Evolutionary conservation across 2,113 vertebrate genomes (phyloP).

Genomic region (Clarias batrachus): DNA sequence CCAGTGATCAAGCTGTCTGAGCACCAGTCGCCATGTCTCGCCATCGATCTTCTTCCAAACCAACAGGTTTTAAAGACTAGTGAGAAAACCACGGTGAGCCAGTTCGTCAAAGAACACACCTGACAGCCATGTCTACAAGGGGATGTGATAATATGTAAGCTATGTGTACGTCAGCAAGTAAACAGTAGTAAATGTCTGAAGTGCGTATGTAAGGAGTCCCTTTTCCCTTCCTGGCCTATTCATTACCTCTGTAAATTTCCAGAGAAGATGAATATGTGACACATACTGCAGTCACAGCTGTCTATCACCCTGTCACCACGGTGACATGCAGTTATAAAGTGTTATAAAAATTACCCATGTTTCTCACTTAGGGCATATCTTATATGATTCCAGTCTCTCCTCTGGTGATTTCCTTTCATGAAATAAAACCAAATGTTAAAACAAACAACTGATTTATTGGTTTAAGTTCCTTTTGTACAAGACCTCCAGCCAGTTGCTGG

Average conservation of each 20-base stretch:
- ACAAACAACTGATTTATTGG: conserved; percentile 46
- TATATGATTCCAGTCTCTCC: background rate
- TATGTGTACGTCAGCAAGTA: background rate
- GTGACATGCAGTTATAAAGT: conserved; percentile 31
- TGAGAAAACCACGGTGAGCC: conserved; percentile 12
- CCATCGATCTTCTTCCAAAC: background rate
- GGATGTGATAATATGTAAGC: background rate
- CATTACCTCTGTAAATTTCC: conserved; percentile 66
- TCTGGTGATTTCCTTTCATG: background rate
- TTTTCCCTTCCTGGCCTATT: conserved; percentile 60
- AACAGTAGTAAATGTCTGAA: conserved; percentile 27
- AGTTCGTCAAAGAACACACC: conserved; percentile 17
- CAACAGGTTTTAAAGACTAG: conserved; percentile 21
- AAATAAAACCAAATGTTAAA: background rate
- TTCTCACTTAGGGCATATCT: background rate
- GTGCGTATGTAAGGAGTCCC: conserved; percentile 23
- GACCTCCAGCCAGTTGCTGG: conserved; percentile 48
- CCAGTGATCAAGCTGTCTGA: conserved; percentile 20
- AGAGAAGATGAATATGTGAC: conserved; percentile 74
- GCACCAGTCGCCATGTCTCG: background rate
- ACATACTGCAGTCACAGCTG: conserved; percentile 63
- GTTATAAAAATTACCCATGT: background rate
- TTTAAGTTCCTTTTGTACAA: conserved; percentile 43
- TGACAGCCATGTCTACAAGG: background rate
- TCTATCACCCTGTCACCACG: conserved; percentile 43